phyloP scores from a whole-genome alignment of 2,888 invertebrate genomes.

The Adelognathus sp. region DNA sequence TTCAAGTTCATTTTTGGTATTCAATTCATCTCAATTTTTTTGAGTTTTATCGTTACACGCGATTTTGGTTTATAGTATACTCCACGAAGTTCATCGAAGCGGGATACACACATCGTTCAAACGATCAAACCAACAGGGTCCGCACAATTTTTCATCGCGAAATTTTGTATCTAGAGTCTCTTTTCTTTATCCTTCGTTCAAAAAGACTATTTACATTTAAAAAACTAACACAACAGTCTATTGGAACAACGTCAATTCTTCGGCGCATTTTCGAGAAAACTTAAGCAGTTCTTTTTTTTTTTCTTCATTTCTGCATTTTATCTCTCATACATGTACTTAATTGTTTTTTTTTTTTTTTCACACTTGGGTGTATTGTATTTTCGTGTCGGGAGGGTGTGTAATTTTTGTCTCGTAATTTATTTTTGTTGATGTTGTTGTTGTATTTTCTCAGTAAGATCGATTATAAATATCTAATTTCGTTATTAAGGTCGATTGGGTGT shows the following conservation, averaged over 20 bases:
- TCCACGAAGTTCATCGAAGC: slow-evolving; percentile 35
- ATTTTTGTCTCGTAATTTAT: slow-evolving; percentile 7
- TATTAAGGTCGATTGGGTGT: slow-evolving; percentile 54
- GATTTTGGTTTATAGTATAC: slow-evolving; percentile 15
- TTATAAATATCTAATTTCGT: slow-evolving; percentile 52
- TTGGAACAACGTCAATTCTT: slow-evolving; percentile 67
- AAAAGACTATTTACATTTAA: slow-evolving; percentile 69
- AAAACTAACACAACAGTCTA: slow-evolving; percentile 60
- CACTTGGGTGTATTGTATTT: slow-evolving; percentile 27
- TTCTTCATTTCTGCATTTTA: slow-evolving; percentile 17
- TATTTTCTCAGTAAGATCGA: slow-evolving; percentile 30
- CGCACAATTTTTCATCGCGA: slow-evolving; percentile 37
- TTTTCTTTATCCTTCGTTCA: not conserved
- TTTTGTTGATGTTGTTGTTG: slow-evolving; percentile 6
- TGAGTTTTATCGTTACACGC: slow-evolving; percentile 11
- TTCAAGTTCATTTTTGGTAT: slow-evolving; percentile 37
- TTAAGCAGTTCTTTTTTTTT: slow-evolving; percentile 14
- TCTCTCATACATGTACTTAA: slow-evolving; percentile 29
- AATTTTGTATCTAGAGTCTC: slow-evolving; percentile 24
- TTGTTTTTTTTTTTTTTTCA: too few species aligned
- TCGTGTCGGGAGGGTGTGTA: slow-evolving; percentile 10
- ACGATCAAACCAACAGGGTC: slow-evolving; percentile 65
- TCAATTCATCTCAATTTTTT: slow-evolving; percentile 14
- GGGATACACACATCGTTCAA: slow-evolving; percentile 57
- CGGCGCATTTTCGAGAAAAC: slow-evolving; percentile 62